A percentile compares a stretch with the other conserved stretches of the same genome.
Conservation (phyloP, 2,113 vertebrate genomes). For the Rissa tridactyla region DNA sequence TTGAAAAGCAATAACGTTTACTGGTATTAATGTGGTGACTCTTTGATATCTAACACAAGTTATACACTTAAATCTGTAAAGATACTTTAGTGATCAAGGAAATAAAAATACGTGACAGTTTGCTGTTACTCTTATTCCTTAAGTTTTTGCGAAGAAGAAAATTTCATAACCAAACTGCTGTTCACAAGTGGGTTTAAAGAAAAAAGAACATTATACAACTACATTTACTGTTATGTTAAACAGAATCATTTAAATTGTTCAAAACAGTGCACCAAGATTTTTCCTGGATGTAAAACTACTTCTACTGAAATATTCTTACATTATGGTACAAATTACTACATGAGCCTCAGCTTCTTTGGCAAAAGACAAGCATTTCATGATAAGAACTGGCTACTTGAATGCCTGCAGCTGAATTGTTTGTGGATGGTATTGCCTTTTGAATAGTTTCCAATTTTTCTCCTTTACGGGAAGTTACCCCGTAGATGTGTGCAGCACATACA, state of each 20-base stretch:
- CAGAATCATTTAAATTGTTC: neutral
- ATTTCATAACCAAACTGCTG: neutral
- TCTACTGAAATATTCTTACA: neutral
- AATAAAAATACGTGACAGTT: neutral
- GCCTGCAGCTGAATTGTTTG: neutral
- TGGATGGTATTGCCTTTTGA: neutral
- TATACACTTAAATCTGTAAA: neutral
- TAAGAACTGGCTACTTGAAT: neutral
- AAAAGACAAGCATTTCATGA: neutral
- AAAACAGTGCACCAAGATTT: neutral
- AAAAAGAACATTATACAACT: neutral
- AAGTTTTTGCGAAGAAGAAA: neutral
- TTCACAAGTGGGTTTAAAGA: neutral
- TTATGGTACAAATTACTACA: neutral
- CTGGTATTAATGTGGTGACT: neutral
- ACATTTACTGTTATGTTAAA: neutral
- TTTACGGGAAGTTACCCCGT: neutral
- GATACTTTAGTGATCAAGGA: neutral
- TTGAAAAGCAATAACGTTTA: neutral
- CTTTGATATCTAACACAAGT: neutral
- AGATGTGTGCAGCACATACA: neutral
- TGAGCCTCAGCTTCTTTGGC: rapidly evolving
- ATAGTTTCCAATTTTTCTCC: neutral
- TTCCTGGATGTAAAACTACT: neutral
- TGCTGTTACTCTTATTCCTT: neutral